A percentile compares a stretch with the other conserved stretches of the same genome.
These are phyloP conservation scores for Phyllopteryx taeniolatus DNA, from an alignment of 2,113 vertebrate genomes.

Conservation along the genomic window DNA sequence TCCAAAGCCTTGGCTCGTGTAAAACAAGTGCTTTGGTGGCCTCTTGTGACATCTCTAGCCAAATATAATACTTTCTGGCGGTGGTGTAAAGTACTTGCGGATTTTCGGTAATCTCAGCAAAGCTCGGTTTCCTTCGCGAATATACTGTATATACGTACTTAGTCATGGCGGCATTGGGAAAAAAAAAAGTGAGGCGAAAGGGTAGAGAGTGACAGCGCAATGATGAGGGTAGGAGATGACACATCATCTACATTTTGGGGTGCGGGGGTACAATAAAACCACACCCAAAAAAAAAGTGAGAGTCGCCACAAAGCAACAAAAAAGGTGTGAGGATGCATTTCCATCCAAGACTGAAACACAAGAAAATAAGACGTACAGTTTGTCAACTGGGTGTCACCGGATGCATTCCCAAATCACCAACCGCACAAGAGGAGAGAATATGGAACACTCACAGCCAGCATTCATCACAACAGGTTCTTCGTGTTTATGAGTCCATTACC, in stretches of 20 bases:
- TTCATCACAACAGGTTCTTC: constrained; percentile 51
- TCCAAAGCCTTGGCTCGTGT: background rate
- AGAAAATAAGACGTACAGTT: background rate
- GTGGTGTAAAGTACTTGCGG: too few relatives aligned
- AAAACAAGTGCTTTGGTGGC: too few relatives aligned
- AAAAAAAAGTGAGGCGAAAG: constrained; percentile 7
- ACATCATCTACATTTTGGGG: background rate
- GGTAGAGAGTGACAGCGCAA: constrained; percentile 3
- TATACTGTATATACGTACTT: background rate
- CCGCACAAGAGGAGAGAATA: constrained; percentile 21
- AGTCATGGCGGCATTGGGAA: background rate
- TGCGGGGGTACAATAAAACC: background rate
- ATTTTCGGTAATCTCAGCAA: too few relatives aligned
- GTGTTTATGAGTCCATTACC: constrained; percentile 71
- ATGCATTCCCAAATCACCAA: background rate
- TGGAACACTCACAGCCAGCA: constrained; percentile 34
- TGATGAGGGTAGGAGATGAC: constrained; percentile 41
- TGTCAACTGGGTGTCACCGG: constrained; percentile 23
- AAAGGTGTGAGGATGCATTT: constrained; percentile 22
- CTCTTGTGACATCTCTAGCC: too few relatives aligned
- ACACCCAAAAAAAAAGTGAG: constrained; percentile 24
- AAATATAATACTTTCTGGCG: too few relatives aligned
- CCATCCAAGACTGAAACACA: constrained; percentile 16
- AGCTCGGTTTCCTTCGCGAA: too few relatives aligned
- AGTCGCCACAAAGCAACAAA: constrained; percentile 13